These are phyloP conservation scores for Dendrocopos noguchii DNA, from an alignment of 2,113 vertebrate genomes.

Conservation along the genomic window DNA sequence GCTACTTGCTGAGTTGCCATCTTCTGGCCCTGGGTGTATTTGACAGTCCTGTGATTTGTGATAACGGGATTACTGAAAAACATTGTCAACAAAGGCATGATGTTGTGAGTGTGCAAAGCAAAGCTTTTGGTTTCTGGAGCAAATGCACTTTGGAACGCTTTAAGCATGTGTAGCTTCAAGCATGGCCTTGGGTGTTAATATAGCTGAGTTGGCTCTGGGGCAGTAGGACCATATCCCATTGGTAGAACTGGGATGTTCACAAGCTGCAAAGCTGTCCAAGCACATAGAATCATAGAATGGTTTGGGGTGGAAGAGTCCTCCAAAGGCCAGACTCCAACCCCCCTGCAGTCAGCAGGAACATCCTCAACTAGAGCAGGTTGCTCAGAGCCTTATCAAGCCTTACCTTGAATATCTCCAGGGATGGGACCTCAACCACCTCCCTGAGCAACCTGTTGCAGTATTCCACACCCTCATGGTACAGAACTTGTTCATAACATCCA, in stretches of 20 bases:
- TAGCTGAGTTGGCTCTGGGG: neutral
- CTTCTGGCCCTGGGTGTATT: constrained; percentile 72
- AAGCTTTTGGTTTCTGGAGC: constrained; percentile 64
- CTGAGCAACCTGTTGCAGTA: too few species aligned
- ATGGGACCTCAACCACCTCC: too few species aligned
- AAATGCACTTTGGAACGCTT: constrained; percentile 44
- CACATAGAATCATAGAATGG: too few species aligned
- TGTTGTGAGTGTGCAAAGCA: constrained; percentile 43
- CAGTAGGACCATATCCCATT: neutral
- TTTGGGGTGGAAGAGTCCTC: too few species aligned
- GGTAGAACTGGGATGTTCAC: neutral
- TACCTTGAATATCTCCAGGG: too few species aligned
- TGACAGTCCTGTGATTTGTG: constrained; percentile 69
- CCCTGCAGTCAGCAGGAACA: too few species aligned
- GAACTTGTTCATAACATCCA: too few species aligned
- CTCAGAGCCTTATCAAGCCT: too few species aligned
- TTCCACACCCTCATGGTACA: too few species aligned
- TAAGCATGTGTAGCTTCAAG: constrained; percentile 26
- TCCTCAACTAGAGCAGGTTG: too few species aligned
- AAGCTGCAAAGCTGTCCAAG: neutral
- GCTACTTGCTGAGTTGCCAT: constrained; percentile 67
- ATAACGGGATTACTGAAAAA: constrained; percentile 71
- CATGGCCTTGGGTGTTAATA: neutral
- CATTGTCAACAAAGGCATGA: constrained; percentile 55
- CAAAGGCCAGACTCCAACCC: too few species aligned